phyloP scores from a whole-genome alignment of 23 tunicate species.

The Ascidia mentula region DNA sequence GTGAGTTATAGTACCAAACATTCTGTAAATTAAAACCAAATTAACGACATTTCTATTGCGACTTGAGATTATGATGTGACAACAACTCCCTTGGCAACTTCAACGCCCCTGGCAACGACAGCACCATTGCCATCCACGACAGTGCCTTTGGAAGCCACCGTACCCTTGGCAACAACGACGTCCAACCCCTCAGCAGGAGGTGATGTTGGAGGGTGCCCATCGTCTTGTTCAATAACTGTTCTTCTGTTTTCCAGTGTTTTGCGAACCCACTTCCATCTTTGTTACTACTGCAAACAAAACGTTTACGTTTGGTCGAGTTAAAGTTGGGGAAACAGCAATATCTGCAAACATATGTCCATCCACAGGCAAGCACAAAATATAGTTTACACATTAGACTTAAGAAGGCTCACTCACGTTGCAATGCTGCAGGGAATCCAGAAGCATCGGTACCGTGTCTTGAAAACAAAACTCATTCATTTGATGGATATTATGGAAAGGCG shows the following conservation, averaged over 20 bases:
- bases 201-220: too few species aligned
- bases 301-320: background rate
- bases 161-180: background rate
- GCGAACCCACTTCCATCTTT: background rate
- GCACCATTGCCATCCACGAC: too few species aligned
- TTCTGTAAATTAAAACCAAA: too few species aligned
- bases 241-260: background rate
- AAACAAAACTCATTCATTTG: background rate
- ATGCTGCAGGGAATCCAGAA: background rate
- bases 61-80: too few species aligned
- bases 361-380: background rate
- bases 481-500: background rate
- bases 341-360: background rate
- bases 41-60: background rate
- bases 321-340: background rate
- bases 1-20: too few species aligned
- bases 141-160: background rate
- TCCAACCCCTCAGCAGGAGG: background rate
- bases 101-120: background rate
- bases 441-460: background rate
- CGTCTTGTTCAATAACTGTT: too few species aligned
- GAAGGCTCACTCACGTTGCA: background rate
- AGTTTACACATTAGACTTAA: too few species aligned
- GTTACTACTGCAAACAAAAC: background rate
- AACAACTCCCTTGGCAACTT: background rate